Evolutionary conservation across 92 coral and sea anemone species (phyloP).

Genomic region (Palythoa heliodiscus): DNA sequence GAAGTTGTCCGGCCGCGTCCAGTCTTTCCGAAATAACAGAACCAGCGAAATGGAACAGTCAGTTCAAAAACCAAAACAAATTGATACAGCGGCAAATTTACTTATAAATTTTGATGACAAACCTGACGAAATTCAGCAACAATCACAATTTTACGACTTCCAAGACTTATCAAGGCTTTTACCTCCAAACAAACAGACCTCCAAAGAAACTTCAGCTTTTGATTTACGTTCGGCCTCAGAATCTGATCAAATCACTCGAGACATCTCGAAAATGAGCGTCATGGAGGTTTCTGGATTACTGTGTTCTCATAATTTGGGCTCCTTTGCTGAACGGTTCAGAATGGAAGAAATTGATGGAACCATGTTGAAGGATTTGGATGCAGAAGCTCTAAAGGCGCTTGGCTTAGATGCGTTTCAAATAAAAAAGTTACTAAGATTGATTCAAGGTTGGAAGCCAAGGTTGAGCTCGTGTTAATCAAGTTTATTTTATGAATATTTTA

Average conservation of each 20-base stretch:
- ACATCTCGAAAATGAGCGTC: slow-evolving; percentile 7
- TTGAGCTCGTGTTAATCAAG: neutral
- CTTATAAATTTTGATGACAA: neutral
- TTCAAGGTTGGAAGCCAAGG: slow-evolving; percentile 3
- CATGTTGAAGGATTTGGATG: slow-evolving; percentile 27
- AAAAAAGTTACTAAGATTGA: neutral
- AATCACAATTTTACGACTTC: neutral
- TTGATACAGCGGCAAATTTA: neutral
- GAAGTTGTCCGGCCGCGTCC: neutral
- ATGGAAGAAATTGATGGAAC: slow-evolving; percentile 20
- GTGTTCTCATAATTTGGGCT: slow-evolving; percentile 14
- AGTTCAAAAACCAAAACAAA: neutral
- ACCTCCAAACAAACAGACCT: too few species aligned
- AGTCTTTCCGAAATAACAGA: neutral
- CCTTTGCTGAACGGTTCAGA: neutral
- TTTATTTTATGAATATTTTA: too few species aligned
- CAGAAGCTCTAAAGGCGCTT: slow-evolving; percentile 20
- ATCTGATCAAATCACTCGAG: neutral
- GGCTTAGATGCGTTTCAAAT: slow-evolving; percentile 23
- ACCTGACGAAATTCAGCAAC: neutral
- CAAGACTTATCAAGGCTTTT: neutral
- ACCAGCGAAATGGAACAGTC: neutral
- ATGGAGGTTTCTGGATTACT: neutral
- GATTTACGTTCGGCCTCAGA: neutral
- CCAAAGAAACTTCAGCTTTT: neutral